Conservation (phyloP, 2,888 invertebrate species). For the Blastobasis lacticolella region DNA sequence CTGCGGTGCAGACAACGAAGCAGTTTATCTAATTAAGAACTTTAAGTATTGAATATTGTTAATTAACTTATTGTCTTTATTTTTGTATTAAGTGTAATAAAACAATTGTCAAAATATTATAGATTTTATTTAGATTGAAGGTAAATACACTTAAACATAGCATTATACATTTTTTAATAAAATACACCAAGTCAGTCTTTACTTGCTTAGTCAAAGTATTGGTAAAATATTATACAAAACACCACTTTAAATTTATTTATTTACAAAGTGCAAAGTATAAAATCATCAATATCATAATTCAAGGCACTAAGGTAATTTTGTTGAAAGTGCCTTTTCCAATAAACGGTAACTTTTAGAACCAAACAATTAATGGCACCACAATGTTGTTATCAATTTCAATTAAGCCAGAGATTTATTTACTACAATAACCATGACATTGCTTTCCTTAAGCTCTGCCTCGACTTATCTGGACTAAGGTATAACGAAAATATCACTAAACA, state of each 20-base stretch:
- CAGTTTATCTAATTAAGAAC: constrained; percentile 85
- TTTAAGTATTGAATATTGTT: constrained; percentile 49
- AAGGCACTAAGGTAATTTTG: constrained; percentile 25
- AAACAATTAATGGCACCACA: constrained; percentile 37
- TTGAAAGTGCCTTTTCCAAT: constrained; percentile 21
- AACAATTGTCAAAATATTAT: constrained; percentile 33
- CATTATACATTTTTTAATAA: constrained; percentile 41
- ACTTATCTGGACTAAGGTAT: constrained; percentile 36
- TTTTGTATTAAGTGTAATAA: constrained; percentile 11
- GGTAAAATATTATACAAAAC: constrained; percentile 42
- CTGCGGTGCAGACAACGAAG: constrained; percentile 92
- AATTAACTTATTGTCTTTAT: background rate
- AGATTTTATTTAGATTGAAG: constrained; percentile 42
- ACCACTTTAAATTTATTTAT: constrained; percentile 5
- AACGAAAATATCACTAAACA: constrained; percentile 31
- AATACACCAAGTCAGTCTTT: constrained; percentile 73
- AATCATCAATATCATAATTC: constrained; percentile 12
- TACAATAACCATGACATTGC: constrained; percentile 1
- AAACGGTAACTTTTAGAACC: constrained; percentile 36
- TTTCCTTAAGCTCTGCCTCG: constrained; percentile 31
- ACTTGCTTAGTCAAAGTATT: constrained; percentile 66
- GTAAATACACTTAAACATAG: constrained; percentile 58
- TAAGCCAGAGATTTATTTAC: background rate
- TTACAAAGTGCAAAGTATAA: constrained; percentile 6
- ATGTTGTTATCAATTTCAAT: constrained; percentile 4